A percentile compares a stretch with the other conserved stretches of the same genome.
phyloP scores from a whole-genome alignment of 2,113 vertebrate species.

The Turnix velox region DNA sequence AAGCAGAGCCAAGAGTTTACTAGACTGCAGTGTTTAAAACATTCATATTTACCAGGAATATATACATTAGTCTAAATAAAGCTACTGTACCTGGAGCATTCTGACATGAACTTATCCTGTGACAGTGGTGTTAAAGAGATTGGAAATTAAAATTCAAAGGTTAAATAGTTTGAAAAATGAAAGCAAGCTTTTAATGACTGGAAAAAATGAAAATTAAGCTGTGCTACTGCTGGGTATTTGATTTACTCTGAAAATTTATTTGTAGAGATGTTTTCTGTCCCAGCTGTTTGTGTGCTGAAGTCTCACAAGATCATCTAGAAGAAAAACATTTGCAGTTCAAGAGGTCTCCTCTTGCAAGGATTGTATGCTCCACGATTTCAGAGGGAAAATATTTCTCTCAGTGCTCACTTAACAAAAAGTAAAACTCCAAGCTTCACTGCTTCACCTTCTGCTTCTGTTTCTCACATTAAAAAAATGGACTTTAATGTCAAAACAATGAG shows the following conservation, averaged over 20 bases:
- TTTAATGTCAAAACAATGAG: neutral
- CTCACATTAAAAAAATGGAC: neutral
- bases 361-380: neutral
- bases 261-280: conserved; percentile 3
- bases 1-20: neutral
- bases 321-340: conserved; percentile 25
- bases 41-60: neutral
- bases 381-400: neutral
- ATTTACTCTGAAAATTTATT: neutral
- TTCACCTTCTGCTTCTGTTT: neutral
- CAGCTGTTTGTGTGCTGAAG: neutral
- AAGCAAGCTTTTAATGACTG: neutral
- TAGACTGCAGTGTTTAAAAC: neutral
- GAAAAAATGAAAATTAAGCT: neutral
- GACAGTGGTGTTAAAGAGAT: neutral
- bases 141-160: neutral
- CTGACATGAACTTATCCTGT: neutral
- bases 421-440: neutral
- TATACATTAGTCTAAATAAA: neutral
- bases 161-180: neutral
- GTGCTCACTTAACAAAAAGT: neutral
- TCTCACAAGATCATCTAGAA: neutral
- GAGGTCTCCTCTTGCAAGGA: neutral
- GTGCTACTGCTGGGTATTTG: neutral
- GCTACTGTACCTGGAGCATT: neutral